These are phyloP conservation scores for Notolabrus celidotus DNA, from an alignment of 2,797 vertebrate genomes.

Conservation along the genomic window DNA sequence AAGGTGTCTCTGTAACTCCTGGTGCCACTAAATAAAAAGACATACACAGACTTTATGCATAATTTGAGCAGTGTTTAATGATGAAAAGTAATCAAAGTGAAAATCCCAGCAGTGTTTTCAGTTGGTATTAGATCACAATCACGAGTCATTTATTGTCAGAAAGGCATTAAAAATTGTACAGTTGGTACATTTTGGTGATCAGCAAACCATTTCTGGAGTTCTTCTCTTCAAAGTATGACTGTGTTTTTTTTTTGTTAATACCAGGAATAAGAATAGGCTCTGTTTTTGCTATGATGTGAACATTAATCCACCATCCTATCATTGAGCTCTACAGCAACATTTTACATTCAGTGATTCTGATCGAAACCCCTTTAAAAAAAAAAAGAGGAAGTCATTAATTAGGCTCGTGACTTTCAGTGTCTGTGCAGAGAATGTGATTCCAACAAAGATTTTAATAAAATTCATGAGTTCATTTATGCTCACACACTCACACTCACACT, in stretches of 20 bases:
- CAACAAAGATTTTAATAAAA: slow-evolving; percentile 48
- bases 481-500: slow-evolving; percentile 21
- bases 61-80: slow-evolving; percentile 43
- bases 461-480: slow-evolving; percentile 22
- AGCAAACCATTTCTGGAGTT: slow-evolving; percentile 12
- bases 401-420: slow-evolving; percentile 55
- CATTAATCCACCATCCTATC: slow-evolving; percentile 43
- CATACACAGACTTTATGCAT: slow-evolving; percentile 3
- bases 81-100: slow-evolving; percentile 33
- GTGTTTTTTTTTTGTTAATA: slow-evolving; percentile 42
- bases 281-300: slow-evolving; percentile 48
- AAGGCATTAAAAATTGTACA: slow-evolving; percentile 19
- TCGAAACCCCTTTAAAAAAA: slow-evolving; percentile 42
- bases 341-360: slow-evolving; percentile 72
- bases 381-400: slow-evolving; percentile 40
- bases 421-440: slow-evolving; percentile 66
- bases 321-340: slow-evolving; percentile 45
- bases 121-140: slow-evolving; percentile 39
- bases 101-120: slow-evolving; percentile 39
- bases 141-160: slow-evolving; percentile 39
- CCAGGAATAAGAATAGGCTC: slow-evolving; percentile 57
- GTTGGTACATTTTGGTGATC: slow-evolving; percentile 18
- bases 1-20: too few species aligned
- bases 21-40: background rate
- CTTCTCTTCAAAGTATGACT: slow-evolving; percentile 37